phyloP scores from a whole-genome alignment of 1,140 invertebrate genomes.

The Pogonomyrmex californicus region DNA sequence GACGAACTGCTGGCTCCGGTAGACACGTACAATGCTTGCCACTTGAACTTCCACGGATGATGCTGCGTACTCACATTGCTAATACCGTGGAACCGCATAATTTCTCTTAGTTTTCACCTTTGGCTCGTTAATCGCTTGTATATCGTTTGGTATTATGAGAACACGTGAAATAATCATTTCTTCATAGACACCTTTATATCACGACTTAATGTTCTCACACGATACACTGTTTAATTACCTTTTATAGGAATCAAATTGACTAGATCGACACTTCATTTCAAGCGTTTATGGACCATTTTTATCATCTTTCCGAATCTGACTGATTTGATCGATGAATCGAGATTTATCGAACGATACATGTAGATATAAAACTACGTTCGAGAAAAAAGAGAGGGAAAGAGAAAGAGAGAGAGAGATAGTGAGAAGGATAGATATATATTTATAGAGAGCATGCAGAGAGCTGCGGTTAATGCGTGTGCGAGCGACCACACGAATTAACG shows the following conservation, averaged over 20 bases:
- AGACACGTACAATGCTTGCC: slow-evolving; percentile 69
- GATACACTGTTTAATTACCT: neutral
- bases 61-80: slow-evolving; percentile 48
- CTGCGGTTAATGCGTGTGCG: slow-evolving; percentile 78
- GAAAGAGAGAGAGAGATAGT: slow-evolving; percentile 25
- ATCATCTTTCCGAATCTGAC: neutral
- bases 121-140: neutral
- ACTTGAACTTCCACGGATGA: slow-evolving; percentile 70
- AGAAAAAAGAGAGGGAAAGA: neutral
- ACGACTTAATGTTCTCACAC: neutral
- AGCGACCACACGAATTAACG: slow-evolving; percentile 85
- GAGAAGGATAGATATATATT: slow-evolving; percentile 43
- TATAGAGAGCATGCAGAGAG: slow-evolving; percentile 63
- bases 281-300: neutral
- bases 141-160: neutral
- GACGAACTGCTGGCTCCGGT: slow-evolving; percentile 68
- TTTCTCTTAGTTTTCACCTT: slow-evolving; percentile 32
- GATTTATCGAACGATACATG: neutral
- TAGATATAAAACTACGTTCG: neutral
- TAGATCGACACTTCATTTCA: neutral
- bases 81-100: slow-evolving; percentile 50
- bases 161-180: neutral
- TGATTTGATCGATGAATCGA: neutral
- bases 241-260: neutral
- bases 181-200: neutral